phyloP scores from a whole-genome alignment of 2,888 invertebrate genomes.

The Hoplodrina blanda region DNA sequence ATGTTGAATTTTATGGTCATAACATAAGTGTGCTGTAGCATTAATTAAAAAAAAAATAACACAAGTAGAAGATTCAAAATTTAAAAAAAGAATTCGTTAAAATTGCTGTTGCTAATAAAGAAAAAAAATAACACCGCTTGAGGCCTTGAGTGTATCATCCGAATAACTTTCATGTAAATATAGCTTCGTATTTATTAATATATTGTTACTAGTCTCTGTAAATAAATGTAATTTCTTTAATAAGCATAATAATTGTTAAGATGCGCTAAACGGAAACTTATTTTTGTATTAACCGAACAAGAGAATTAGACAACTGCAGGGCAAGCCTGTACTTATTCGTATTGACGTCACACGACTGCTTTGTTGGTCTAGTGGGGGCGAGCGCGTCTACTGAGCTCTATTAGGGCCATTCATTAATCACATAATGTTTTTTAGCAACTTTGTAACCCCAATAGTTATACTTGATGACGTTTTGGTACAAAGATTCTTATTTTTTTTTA shows the following conservation, averaged over 20 bases:
- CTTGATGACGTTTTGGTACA: no score
- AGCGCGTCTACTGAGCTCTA: no score
- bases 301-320: slow-evolving; percentile 4
- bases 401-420: no score
- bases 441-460: no score
- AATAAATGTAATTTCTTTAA: slow-evolving; percentile 62
- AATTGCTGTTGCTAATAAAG: slow-evolving; percentile 57
- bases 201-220: slow-evolving; percentile 72
- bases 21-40: slow-evolving; percentile 46
- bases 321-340: background rate
- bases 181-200: slow-evolving; percentile 69
- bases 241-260: slow-evolving; percentile 60
- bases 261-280: slow-evolving; percentile 32
- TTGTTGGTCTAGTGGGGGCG: background rate
- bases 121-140: slow-evolving; percentile 67
- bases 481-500: no score
- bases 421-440: no score
- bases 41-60: slow-evolving; percentile 40
- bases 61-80: slow-evolving; percentile 20
- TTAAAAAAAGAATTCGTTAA: slow-evolving; percentile 11
- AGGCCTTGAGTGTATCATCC: slow-evolving; percentile 85
- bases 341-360: background rate
- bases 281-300: slow-evolving; percentile 17
- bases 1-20: slow-evolving; percentile 38
- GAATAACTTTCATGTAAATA: slow-evolving; percentile 66